phyloP scores from a whole-genome alignment of 2,888 invertebrate genomes.

The Drosophila maculinotata region DNA sequence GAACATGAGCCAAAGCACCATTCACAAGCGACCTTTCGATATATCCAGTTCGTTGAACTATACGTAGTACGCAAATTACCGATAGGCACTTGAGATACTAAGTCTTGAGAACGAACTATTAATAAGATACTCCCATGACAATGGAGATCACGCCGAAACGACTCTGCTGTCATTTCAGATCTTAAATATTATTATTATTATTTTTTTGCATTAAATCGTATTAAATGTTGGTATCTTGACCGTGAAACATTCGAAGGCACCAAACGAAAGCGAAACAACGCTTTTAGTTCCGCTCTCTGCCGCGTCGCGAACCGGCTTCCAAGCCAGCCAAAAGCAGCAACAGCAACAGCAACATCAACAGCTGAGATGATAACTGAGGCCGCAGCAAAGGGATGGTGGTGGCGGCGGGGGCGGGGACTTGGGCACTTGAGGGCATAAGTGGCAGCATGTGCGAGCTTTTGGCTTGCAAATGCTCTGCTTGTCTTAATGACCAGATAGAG shows the following conservation, averaged over 20 bases:
- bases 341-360: constrained; percentile 3
- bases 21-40: constrained; percentile 65
- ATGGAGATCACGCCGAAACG: constrained; percentile 41
- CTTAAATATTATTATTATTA: constrained; percentile 46
- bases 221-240: constrained; percentile 68
- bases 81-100: constrained; percentile 62
- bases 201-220: constrained; percentile 73
- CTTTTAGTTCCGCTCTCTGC: constrained; percentile 73
- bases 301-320: constrained; percentile 59
- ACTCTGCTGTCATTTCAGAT: constrained; percentile 55
- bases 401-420: constrained; percentile 16
- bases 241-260: constrained; percentile 65
- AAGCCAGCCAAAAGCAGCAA: constrained; percentile 21
- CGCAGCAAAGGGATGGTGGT: constrained; percentile 7
- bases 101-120: constrained; percentile 46
- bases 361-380: constrained; percentile 40
- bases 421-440: constrained; percentile 76
- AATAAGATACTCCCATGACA: constrained; percentile 38
- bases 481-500: constrained; percentile 46
- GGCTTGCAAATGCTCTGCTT: constrained; percentile 60
- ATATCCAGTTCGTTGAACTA: constrained; percentile 70
- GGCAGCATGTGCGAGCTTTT: constrained; percentile 71
- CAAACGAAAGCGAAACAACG: constrained; percentile 68
- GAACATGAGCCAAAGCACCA: constrained; percentile 28
- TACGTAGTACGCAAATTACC: constrained; percentile 76